Base-by-base conservation (phyloP, 2,113 vertebrate genomes). In the Empidonax alnorum region DNA sequence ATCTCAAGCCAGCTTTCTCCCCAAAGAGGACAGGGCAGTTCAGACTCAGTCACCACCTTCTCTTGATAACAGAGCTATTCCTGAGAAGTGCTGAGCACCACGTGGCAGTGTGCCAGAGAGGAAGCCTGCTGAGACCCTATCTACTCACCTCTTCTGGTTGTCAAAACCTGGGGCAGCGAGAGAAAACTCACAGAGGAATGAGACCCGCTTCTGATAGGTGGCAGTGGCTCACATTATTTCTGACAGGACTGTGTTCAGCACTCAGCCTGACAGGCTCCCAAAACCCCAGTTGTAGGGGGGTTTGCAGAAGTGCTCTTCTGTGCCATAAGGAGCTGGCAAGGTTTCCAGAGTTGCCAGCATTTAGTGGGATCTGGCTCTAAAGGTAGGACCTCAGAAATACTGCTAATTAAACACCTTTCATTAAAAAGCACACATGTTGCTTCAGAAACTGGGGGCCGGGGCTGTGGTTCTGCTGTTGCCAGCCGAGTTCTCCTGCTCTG, bases 41-140 rank as follows among this genome's bases (percentile, higher is more conserved):
- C 71, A 65, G 12, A 23, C 8, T 87, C 2, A 3, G 21, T 58
- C 77, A 87, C 37, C 47, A 61, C 66, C 20, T 91, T 56, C 47
- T 65, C 21, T 59, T 58, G 59, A 46, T 65, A 88, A 42, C 1
- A 0, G 49, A 82, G 44, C 13, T 86, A 20, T 33, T 84, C 37
- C 73, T 59, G 52, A 71, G 72, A 55, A 65, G 52, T 44, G n/a
- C 47, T 68, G 62, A 89, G 89, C 28, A 52, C 33, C 13, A 6
- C 9, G 13, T 0, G 1, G n/a, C n/a, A 83, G 31, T 0, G 0
- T 58, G 59, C 42, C 76, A 58, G 73, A 74, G 21, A 55, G 16
- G 19, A 37, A 81, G 12, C 15, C 49, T 12, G 3, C 37, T 78
- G 52, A 87, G 28, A 61, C 44, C 27, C 22, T 67, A 52, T 25